Conservation (phyloP, 2,797 vertebrate species). For the Rhinella marina region DNA sequence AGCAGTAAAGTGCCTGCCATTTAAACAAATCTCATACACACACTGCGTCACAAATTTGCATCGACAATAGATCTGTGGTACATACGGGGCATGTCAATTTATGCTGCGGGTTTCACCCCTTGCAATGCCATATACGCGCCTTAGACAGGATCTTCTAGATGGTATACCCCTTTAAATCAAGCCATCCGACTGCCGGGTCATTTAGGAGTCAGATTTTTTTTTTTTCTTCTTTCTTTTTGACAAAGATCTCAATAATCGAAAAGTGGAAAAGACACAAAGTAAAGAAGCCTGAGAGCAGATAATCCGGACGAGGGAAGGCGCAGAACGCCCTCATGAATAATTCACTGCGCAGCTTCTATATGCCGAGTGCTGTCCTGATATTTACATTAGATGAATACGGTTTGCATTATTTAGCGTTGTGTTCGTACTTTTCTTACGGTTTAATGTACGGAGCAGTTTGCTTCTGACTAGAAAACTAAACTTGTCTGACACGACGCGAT, state of each 20-base stretch:
- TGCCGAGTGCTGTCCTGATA: slow-evolving; percentile 5
- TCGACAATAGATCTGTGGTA: too few relatives aligned
- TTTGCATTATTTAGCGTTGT: slow-evolving; percentile 29
- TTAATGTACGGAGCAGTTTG: not conserved
- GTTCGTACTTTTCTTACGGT: not conserved
- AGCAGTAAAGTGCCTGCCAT: too few relatives aligned
- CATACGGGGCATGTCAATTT: too few relatives aligned
- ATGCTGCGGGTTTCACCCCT: too few relatives aligned
- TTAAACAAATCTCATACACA: too few relatives aligned
- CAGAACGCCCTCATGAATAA: not conserved
- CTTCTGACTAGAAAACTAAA: not conserved
- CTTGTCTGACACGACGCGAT: not conserved
- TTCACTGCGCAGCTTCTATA: not conserved
- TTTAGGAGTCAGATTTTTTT: too few relatives aligned
- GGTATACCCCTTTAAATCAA: not conserved
- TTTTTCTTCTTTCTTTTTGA: not conserved
- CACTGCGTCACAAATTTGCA: too few relatives aligned
- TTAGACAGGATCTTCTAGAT: too few relatives aligned
- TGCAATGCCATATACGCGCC: too few relatives aligned
- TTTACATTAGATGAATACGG: slow-evolving; percentile 3
- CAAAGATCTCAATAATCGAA: not conserved
- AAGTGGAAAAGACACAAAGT: not conserved
- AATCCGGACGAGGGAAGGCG: not conserved
- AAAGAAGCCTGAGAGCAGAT: not conserved
- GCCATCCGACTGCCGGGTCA: too few relatives aligned